Percentiles rank a stretch among this genome's conserved stretches.
Conservation (phyloP, 2,113 vertebrate genomes). For the Tringa solitaria region DNA sequence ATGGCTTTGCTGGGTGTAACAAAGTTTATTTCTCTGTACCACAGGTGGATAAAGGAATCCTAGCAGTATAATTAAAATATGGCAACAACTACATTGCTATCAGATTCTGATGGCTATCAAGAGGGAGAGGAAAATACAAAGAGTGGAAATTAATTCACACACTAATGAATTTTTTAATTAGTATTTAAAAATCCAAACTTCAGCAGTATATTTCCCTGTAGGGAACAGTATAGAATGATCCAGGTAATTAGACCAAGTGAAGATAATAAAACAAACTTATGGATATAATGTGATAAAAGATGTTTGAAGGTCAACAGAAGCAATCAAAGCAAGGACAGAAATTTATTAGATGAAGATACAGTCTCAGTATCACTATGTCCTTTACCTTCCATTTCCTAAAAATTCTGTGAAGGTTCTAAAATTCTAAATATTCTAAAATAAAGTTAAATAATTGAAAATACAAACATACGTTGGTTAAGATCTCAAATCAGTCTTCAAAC, state of each 20-base stretch:
- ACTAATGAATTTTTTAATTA: slow-evolving; percentile 82
- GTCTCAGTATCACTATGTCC: neutral
- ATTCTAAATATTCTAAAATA: neutral
- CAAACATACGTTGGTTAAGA: neutral
- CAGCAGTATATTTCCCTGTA: slow-evolving; percentile 68
- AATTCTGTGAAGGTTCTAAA: neutral
- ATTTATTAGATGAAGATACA: neutral
- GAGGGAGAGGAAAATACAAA: slow-evolving; percentile 61
- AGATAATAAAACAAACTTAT: slow-evolving; percentile 73
- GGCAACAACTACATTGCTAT: slow-evolving; percentile 46
- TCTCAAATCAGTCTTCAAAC: neutral
- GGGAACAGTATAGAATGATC: slow-evolving; percentile 66
- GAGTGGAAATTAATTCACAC: slow-evolving; percentile 74
- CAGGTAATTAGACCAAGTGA: slow-evolving; percentile 73
- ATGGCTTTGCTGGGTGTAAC: neutral
- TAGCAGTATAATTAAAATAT: slow-evolving; percentile 48
- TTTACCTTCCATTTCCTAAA: neutral
- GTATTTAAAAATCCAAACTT: slow-evolving; percentile 73
- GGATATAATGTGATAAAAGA: slow-evolving; percentile 37
- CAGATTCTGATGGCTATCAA: slow-evolving; percentile 60
- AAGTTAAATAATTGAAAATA: neutral
- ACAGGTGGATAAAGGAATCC: neutral
- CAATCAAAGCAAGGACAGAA: slow-evolving; percentile 32
- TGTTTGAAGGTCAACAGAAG: slow-evolving; percentile 67
- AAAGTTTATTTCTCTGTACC: neutral